Base-by-base conservation (phyloP, 2,113 vertebrate genomes). In the Galeopterus variegatus region DNA sequence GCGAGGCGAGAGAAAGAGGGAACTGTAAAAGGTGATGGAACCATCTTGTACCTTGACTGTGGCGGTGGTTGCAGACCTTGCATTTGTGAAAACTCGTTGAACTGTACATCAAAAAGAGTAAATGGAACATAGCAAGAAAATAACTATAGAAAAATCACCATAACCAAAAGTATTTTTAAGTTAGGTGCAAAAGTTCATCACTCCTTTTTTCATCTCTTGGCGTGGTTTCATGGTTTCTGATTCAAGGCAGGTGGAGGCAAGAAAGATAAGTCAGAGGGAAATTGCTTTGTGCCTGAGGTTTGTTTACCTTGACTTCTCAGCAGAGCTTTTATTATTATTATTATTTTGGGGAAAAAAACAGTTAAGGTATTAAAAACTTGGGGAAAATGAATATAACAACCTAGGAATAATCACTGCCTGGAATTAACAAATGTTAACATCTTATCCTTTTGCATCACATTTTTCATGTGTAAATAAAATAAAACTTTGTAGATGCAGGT, bases 121-220 rank as follows among this genome's bases (percentile, higher is more conserved):
- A 45, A 28, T 67, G 41, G 28, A n/a, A 85, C 15, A 65, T 52
- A 81, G 76, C 56, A 54, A 90, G 79, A 64, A 67, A 67, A 54
- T 41, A 26, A 56, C 18, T 64, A 11, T 93, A 19, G 19, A 60
- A 87, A 54, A 77, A 24, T 64, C 36, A 72, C 28, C 21, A 33
- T 79, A 85, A 85, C 58, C 45, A 72, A 79, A 85, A 89, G 15
- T n/a, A 92, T 23, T 85, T 95, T 80, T 88, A 84, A 65, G 26
- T 91, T 79, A 65, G 60, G 58, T 62, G 28, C 41, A 82, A 69
- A 88, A 69, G 65, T 90, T 92, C 65, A 33, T 79, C 23, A 52
- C 33, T 26, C 28, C 12, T 26, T 48, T 21, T 72, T 54, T n/a
- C 86, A 52, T 64, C 48, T 92, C n/a, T 95, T 81, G 36, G 48